These are phyloP conservation scores for Aramus guarauna DNA, from an alignment of 2,113 vertebrate species.

Conservation along the genomic window DNA sequence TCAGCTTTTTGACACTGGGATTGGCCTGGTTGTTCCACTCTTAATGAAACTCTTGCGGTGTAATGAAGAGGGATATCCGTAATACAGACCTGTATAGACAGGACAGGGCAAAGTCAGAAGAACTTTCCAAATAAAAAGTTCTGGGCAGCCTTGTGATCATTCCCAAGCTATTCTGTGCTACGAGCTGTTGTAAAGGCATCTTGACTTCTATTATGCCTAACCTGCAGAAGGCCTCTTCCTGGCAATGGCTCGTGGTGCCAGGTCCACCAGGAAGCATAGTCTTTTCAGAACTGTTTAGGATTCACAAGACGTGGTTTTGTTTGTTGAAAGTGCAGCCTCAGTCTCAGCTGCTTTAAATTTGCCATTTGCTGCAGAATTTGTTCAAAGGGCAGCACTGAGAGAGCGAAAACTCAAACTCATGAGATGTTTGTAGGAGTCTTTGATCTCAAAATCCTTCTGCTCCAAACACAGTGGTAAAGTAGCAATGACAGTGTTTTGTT, in stretches of 20 bases:
- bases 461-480: neutral
- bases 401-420: neutral
- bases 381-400: neutral
- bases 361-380: conserved; percentile 9
- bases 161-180: neutral
- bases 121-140: neutral
- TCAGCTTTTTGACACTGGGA: neutral
- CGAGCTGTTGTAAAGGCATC: conserved; percentile 2
- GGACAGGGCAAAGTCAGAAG: neutral
- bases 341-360: conserved; percentile 44
- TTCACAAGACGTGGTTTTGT: conserved; percentile 19
- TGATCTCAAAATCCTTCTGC: neutral
- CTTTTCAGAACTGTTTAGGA: conserved; percentile 43
- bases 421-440: neutral
- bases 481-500: neutral
- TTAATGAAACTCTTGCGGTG: neutral
- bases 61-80: neutral
- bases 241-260: neutral
- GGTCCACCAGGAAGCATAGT: conserved; percentile 1
- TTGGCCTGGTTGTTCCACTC: neutral
- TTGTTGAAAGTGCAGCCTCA: neutral
- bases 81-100: neutral
- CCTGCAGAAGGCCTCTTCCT: conserved; percentile 45
- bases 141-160: neutral
- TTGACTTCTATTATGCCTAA: neutral